Evolutionary conservation across 2,888 invertebrate genomes (phyloP), one percentile per base, ranked within the genome.

Genomic region (Drosophila tripunctata): DNA sequence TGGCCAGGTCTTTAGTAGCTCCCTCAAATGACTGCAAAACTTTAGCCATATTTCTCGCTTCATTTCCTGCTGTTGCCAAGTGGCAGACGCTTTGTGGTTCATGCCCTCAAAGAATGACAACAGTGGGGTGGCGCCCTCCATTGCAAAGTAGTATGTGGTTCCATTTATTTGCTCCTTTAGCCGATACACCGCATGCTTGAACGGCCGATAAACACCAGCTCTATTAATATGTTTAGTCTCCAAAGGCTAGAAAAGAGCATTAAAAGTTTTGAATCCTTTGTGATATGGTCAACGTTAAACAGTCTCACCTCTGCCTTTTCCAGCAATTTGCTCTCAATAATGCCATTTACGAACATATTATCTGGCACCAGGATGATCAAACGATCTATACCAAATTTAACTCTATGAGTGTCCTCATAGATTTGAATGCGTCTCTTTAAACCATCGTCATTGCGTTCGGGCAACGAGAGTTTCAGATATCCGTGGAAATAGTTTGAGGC

Each of bases 101-200:
- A 90, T 64, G 0, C 90, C 55, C 0, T 91, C 90, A 36, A 83
- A 89, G 55, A 86, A 91, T 7, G 89, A 86, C 22, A 90, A n/a
- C 70, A 91, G 63, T 0, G 91, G 91, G 0, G 91, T 90, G 2
- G 91, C 91, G 0, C 90, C 90, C 69, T 91, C 90, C 27, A 90
- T 50, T 0, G 84, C 78, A 15, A 90, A 71, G 50, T 90, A 91
- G 51, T 88, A 90, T 2, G 19, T 50, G n/a, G 24, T 69, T 0
- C 74, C 78, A 54, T 89, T 78, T 2, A 90, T 78, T 19, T 55
- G 14, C n/a, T 41, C 40, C 0, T 24, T 83, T 2, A 90, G 67
- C 14, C 81, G 77, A 54, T 91, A 91, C 0, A 91, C 90, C 19
- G 75, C 89, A 67, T 89, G 89, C 60, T 78, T 83, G 33, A 72